Evolutionary conservation across 2,888 invertebrate species (phyloP), one percentile per base, ranked within the genome.

Genomic region (Pseudococcus longispinus): DNA sequence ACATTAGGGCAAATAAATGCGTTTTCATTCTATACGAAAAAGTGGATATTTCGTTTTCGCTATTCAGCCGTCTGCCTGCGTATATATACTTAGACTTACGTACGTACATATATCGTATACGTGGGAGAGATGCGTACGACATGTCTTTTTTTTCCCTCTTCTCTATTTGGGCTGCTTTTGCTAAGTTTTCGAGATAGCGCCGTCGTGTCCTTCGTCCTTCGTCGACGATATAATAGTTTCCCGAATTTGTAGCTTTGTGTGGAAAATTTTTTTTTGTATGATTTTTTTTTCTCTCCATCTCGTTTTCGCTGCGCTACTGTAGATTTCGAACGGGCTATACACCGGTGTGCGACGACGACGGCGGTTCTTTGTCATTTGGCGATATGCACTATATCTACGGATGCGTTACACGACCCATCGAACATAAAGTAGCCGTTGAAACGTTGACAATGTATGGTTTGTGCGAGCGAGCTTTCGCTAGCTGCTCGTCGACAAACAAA

Each of bases 1-100:
- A 80, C 77, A 80, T 80, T 80, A 80, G 8, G 26, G 77, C 77
- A 42, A 80, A 80, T 80, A 80, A 80, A 80, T 80, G 42, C 77
- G 77, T 42, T 80, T 80, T 42, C 77, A 42, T 80, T 80, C 77
- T 13, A 42, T 60, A 20, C 60, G n/a, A 37, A 42, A 80, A 80
- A 77, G 77, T 55, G n/a, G 6, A 23, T 80, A 20, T 80, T 42
- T 80, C 11, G n/a, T 42, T 80, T 80, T 29, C 70, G 37, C 13
- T 32, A 29, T 37, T 74, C 26, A 37, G 9, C 74, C 74, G 32
- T 32, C 29, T 74, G 51, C n/a, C 46, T 46, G 15, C 46, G 15
- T 37, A 37, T n/a, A n/a, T 8, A 15, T n/a, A 15, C 55, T n/a
- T 55, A 6, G 4, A 3, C 8, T n/a, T 18, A 18, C 51, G 32